Evolutionary conservation across 92 coral and sea anemone genomes (phyloP).

Genomic region (Paramuricea clavata): DNA sequence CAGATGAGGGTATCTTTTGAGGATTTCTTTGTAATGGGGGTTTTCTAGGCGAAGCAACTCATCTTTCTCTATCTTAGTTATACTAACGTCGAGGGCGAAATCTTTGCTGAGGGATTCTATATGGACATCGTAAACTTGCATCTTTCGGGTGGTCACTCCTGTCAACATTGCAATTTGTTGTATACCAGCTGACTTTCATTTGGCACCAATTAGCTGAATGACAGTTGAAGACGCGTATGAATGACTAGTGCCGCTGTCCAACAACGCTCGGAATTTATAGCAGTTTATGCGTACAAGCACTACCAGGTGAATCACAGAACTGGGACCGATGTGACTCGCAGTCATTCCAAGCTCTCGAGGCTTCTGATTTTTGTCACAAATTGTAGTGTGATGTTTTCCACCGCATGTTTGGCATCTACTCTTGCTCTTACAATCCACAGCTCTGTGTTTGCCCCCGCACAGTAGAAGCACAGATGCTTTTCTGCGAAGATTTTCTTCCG

Average conservation of each 20-base stretch:
- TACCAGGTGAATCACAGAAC: slow-evolving; percentile 30
- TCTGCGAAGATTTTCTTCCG: slow-evolving; percentile 60
- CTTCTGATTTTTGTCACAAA: slow-evolving; percentile 44
- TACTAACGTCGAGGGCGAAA: neutral
- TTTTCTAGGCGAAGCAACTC: slow-evolving; percentile 15
- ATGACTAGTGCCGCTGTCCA: slow-evolving; percentile 83
- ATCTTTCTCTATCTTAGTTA: neutral
- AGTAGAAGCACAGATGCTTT: slow-evolving; percentile 69
- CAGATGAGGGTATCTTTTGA: neutral
- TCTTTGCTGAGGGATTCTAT: neutral
- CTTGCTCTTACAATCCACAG: slow-evolving; percentile 56
- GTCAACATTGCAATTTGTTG: neutral
- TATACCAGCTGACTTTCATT: neutral
- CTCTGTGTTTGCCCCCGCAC: slow-evolving; percentile 66
- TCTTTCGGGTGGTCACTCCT: slow-evolving; percentile 10
- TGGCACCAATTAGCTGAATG: slow-evolving; percentile 64
- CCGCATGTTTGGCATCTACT: slow-evolving; percentile 47
- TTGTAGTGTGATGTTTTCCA: slow-evolving; percentile 65
- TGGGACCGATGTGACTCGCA: slow-evolving; percentile 51
- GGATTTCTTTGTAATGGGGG: slow-evolving; percentile 8
- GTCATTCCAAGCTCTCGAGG: slow-evolving; percentile 64
- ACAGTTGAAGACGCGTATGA: slow-evolving; percentile 76
- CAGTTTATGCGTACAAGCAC: slow-evolving; percentile 42
- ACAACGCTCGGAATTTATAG: slow-evolving; percentile 68
- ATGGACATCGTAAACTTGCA: neutral